These are phyloP conservation scores for Dorcus hopei DNA, from an alignment of 2,888 invertebrate species.

Conservation along the genomic window DNA sequence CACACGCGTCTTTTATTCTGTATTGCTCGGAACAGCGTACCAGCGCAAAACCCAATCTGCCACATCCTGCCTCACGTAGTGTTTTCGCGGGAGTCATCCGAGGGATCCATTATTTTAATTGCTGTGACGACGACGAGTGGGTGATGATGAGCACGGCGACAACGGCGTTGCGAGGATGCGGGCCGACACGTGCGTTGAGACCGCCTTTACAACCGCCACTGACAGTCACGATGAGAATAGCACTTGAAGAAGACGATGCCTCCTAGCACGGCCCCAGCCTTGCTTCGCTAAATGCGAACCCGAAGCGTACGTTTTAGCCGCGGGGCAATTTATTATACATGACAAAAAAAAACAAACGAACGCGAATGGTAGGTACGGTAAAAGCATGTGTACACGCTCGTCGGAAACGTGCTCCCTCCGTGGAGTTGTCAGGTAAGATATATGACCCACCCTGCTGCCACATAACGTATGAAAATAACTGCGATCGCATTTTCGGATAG, in stretches of 20 bases:
- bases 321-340: constrained; percentile 2
- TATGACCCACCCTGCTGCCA: no score
- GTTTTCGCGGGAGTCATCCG: constrained; percentile 10
- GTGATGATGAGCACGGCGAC: background rate
- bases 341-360: background rate
- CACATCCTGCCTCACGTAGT: constrained; percentile 11
- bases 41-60: constrained; percentile 10
- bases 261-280: constrained; percentile 9
- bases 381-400: background rate
- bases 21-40: background rate
- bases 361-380: background rate
- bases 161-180: constrained; percentile 3
- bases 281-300: constrained; percentile 26
- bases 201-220: constrained; percentile 9
- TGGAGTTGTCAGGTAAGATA: no score
- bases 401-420: background rate
- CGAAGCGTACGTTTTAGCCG: constrained; percentile 14
- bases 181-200: constrained; percentile 14
- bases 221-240: constrained; percentile 29
- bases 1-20: background rate
- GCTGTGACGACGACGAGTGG: background rate
- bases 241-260: constrained; percentile 18
- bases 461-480: no score
- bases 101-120: constrained; percentile 14
- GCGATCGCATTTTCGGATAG: no score